A percentile compares a stretch with the other conserved stretches of the same genome.
These are phyloP conservation scores for Rhopalosiphum maidis DNA, from an alignment of 1,140 invertebrate species.

Conservation along the genomic window DNA sequence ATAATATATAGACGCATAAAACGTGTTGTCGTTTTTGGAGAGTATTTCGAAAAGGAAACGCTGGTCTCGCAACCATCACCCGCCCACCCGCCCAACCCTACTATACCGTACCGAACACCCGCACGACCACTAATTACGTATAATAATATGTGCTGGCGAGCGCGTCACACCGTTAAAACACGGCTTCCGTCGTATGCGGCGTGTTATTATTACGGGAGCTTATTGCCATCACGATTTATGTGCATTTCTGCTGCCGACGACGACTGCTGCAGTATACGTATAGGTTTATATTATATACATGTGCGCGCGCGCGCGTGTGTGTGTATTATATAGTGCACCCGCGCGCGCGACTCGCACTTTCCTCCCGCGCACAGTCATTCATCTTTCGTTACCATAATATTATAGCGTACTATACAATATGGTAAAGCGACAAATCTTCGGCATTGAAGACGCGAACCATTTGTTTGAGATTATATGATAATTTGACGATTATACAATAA, in stretches of 20 bases:
- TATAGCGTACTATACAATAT: neutral
- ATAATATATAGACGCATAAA: neutral
- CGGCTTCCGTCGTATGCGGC: neutral
- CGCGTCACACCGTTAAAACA: neutral
- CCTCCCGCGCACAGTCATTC: neutral
- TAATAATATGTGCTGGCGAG: neutral
- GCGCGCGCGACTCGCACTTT: neutral
- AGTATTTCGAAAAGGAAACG: neutral
- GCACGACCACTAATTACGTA: slow-evolving; percentile 2
- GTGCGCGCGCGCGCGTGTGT: neutral
- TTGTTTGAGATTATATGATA: slow-evolving; percentile 4
- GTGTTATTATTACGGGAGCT: slow-evolving; percentile 28
- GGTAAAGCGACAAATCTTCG: neutral
- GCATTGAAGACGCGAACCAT: slow-evolving; percentile 6
- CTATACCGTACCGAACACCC: neutral
- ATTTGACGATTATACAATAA: neutral
- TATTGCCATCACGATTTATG: slow-evolving; percentile 46
- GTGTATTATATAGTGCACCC: neutral
- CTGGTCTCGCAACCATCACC: neutral
- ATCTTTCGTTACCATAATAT: neutral
- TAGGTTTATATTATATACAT: too few species aligned
- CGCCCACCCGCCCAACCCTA: neutral
- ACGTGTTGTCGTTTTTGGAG: neutral
- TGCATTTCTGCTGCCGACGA: neutral
- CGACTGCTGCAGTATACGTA: neutral